Evolutionary conservation across 2,888 invertebrate genomes (phyloP).

Genomic region (Cantharis rufa): DNA sequence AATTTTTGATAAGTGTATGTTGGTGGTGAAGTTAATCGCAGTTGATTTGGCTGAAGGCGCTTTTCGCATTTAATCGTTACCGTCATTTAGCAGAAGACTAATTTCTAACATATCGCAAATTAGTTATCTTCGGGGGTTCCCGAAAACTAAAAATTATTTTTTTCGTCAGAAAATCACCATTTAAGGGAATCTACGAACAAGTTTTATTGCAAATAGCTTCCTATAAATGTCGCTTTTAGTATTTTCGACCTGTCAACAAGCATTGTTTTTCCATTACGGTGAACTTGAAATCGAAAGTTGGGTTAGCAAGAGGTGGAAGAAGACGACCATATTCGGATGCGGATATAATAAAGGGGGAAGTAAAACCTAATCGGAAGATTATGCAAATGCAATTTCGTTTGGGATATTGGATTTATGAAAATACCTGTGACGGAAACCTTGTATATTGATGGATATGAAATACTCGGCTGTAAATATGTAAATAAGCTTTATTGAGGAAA

Average conservation of each 20-base stretch:
- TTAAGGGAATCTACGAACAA: not conserved
- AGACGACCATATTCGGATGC: constrained; percentile 29
- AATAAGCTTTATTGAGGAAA: constrained; percentile 25
- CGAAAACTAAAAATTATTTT: not conserved
- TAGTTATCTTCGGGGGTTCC: not conserved
- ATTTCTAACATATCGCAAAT: not conserved
- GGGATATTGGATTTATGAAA: constrained; percentile 56
- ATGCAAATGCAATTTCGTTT: constrained; percentile 57
- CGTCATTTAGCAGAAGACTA: not conserved
- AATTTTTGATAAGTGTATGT: constrained; percentile 30
- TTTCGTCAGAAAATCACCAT: not conserved
- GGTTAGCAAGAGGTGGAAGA: constrained; percentile 20
- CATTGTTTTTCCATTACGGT: constrained; percentile 40
- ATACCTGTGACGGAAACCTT: constrained; percentile 48
- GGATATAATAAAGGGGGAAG: constrained; percentile 32
- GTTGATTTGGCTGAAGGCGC: constrained; percentile 33
- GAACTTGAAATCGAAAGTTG: constrained; percentile 29
- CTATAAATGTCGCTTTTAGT: constrained; percentile 23
- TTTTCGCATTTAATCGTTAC: constrained; percentile 1
- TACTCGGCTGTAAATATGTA: constrained; percentile 38
- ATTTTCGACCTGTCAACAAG: constrained; percentile 36
- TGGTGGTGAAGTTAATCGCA: constrained; percentile 39
- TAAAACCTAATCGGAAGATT: constrained; percentile 53
- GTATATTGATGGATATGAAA: constrained; percentile 46
- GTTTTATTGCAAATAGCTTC: constrained; percentile 17